phyloP scores from a whole-genome alignment of 2,113 vertebrate species.

The Cephalopholis sonnerati region DNA sequence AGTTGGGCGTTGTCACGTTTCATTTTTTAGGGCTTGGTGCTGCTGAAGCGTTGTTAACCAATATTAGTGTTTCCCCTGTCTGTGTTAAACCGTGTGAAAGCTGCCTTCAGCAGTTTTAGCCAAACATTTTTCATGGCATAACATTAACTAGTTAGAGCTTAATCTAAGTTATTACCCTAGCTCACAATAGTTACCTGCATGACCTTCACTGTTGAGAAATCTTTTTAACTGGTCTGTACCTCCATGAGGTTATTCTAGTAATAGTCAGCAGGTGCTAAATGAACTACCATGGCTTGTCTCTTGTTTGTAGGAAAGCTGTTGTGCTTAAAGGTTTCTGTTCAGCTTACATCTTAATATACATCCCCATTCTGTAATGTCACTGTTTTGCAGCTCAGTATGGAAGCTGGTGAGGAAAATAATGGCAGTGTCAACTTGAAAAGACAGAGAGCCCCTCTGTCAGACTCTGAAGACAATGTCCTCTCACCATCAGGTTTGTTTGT shows the following conservation, averaged over 20 bases:
- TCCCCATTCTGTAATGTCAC: neutral
- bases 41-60: neutral
- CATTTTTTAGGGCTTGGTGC: neutral
- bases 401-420: conserved; percentile 42
- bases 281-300: neutral
- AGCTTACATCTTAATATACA: neutral
- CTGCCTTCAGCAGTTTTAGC: neutral
- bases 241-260: neutral
- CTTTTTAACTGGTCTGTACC: neutral
- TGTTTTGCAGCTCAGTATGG: conserved; percentile 58
- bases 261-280: neutral
- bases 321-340: neutral
- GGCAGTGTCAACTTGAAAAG: conserved; percentile 68
- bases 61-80: neutral
- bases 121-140: neutral
- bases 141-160: neutral
- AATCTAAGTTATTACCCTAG: neutral
- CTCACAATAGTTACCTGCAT: neutral
- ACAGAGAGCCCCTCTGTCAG: conserved; percentile 78
- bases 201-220: neutral
- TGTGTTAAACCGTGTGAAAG: neutral
- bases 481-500: conserved; percentile 65
- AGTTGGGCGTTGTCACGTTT: neutral
- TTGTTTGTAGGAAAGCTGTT: neutral
- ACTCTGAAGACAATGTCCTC: conserved; percentile 73